Evolutionary conservation across 2,888 invertebrate genomes (phyloP), one percentile per base, ranked within the genome.

Genomic region (Leptopilina drosophilae): DNA sequence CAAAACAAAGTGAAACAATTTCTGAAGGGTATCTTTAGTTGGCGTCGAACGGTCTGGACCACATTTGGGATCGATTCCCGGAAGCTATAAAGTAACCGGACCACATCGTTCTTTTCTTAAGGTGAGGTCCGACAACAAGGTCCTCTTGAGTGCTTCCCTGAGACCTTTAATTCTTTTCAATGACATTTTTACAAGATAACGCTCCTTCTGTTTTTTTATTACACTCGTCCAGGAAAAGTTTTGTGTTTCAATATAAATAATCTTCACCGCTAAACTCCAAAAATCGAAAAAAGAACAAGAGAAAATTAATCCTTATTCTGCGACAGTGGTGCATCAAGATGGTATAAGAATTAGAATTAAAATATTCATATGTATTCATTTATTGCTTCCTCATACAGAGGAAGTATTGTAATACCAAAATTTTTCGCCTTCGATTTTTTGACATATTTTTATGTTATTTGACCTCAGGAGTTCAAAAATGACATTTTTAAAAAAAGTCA

Each of bases 41-140:
- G 87, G 87, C 87, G 87, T 84, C 87, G 86, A 85, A 85, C 81
- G 83, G 87, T 87, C 87, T 87, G 85, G 83, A 80, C 83, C 77
- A 42, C 75, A 75, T 82, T 42, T 78, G 77, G 77, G 79, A 82
- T 81, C 80, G 76, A 83, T 85, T 85, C 85, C 80, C 81, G 84
- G 83, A 84, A 83, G 82, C 73, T 77, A 46, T 56, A 69, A 79
- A 80, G 80, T 82, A 73, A 82, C 82, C 82, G 80, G 80, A 82
- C 78, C 76, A 65, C 76, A 78, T 80, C 64, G 79, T 62, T 81
- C 56, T 65, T 69, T 33, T 81, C 64, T 65, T 73, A 73, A 64
- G 75, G 77, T 20, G 65, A 64, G 20, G 69, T 78, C 67, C 67
- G 64, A 64, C 66, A 46, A n/a, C 40, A 62, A 49, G 42, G 42